Base-by-base conservation (phyloP, 1,140 invertebrate species). In the Dolichoris vasculosae region DNA sequence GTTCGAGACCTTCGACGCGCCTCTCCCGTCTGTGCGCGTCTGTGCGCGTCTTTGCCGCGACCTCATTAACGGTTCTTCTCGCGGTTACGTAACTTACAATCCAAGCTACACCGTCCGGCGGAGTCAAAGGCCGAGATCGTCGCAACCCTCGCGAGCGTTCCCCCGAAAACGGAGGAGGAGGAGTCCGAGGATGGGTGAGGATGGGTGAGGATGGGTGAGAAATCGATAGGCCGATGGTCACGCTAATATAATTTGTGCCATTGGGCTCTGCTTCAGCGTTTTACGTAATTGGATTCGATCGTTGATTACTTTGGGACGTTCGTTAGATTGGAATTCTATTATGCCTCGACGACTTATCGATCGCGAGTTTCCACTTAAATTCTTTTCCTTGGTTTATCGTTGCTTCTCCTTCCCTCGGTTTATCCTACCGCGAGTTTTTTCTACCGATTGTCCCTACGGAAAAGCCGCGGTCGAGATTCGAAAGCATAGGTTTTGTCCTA, bases 61-160 rank as follows among this genome's bases (percentile, higher is more conserved):
- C 75, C 83, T 78, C 83, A 78, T 84, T 84, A 84, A 78, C 82
- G 82, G 64, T 73, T 82, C 48, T 75, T 48, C 48, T 75, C 69
- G 51, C 35, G 43, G 32, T 83, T 83, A 48, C 82, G 73, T 83
- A 84, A 78, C n/a, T n/a, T n/a, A n/a, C n/a, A n/a, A n/a, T n/a
- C n/a, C n/a, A n/a, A n/a, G n/a, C n/a, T n/a, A n/a, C n/a, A n/a
- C n/a, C n/a, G n/a, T n/a, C n/a, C n/a, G n/a, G n/a, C n/a, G n/a
- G n/a, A n/a, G n/a, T n/a, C n/a, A n/a, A n/a, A n/a, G n/a, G n/a
- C n/a, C n/a, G n/a, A n/a, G n/a, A n/a, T 46, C 13, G 8, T n/a
- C 48, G 23, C 20, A 32, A 3, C 20, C 48, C 48, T 32, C 40
- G 59, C 38, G 23, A 26, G n/a, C 35, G 13, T 30, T 43, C 51